These are phyloP conservation scores for Anniella stebbinsi DNA, from an alignment of 2,797 vertebrate species.

Conservation along the genomic window DNA sequence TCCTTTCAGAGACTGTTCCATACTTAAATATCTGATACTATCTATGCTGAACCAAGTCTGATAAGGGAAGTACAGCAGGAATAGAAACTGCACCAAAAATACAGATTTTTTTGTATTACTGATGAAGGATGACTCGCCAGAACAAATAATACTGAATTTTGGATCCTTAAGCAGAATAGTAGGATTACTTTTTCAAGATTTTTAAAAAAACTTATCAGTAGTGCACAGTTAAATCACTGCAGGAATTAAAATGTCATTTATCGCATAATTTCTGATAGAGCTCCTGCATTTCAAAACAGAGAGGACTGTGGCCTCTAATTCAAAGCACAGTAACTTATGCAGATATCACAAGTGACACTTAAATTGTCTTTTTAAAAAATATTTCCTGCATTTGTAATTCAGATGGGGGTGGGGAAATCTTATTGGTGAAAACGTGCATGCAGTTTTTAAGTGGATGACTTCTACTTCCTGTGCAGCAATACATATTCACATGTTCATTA, in stretches of 20 bases:
- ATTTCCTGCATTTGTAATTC: neutral
- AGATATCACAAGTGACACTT: neutral
- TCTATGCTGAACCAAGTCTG: neutral
- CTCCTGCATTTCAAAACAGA: constrained; percentile 12
- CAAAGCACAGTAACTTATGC: constrained; percentile 1
- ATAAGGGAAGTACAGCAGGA: neutral
- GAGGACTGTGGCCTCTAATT: constrained; percentile 11
- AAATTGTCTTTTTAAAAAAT: neutral
- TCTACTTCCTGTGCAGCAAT: neutral
- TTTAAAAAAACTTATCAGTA: neutral
- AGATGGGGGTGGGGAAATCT: neutral
- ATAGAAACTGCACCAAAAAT: neutral
- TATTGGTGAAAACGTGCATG: neutral
- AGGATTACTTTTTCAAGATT: neutral
- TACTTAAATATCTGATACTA: neutral
- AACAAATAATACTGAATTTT: constrained; percentile 16
- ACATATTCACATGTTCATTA: neutral
- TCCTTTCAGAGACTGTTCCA: neutral
- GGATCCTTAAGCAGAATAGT: constrained; percentile 6
- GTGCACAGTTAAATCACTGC: constrained; percentile 1
- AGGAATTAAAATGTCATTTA: constrained; percentile 26
- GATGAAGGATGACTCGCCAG: neutral
- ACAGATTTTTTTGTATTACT: neutral
- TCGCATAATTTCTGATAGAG: constrained; percentile 12
- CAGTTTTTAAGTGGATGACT: neutral